phyloP scores from a whole-genome alignment of 2,113 vertebrate genomes.

The Origma solitaria region DNA sequence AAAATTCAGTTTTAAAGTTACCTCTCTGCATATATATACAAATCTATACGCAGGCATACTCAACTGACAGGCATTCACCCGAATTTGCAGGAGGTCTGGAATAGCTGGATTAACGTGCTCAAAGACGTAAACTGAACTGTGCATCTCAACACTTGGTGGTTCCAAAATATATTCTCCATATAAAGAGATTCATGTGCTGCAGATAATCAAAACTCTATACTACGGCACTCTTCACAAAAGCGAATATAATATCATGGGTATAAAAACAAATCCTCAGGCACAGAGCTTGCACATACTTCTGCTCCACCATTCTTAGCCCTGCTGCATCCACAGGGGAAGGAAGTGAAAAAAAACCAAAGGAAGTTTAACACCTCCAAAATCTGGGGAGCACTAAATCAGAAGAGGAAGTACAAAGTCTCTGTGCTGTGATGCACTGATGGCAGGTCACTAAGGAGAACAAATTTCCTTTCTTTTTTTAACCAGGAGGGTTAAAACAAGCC shows the following conservation, averaged over 20 bases:
- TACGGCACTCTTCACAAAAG: not conserved
- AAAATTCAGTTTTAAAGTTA: not conserved
- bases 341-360: not conserved
- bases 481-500: not conserved
- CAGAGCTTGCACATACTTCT: not conserved
- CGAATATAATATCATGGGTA: not conserved
- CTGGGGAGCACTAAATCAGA: not conserved
- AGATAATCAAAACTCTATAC: not conserved
- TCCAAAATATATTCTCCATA: not conserved
- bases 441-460: not conserved
- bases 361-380: not conserved
- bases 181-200: not conserved
- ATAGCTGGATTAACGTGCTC: not conserved
- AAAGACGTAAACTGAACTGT: not conserved
- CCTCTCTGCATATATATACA: not conserved
- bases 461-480: not conserved
- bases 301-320: not conserved
- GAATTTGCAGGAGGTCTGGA: not conserved
- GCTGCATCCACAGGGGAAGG: not conserved
- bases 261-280: not conserved
- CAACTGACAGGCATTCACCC: not conserved
- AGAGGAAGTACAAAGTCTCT: not conserved
- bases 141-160: not conserved
- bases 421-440: not conserved
- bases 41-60: not conserved